phyloP scores from a whole-genome alignment of 2,797 vertebrate species.

The Chiloscyllium punctatum region DNA sequence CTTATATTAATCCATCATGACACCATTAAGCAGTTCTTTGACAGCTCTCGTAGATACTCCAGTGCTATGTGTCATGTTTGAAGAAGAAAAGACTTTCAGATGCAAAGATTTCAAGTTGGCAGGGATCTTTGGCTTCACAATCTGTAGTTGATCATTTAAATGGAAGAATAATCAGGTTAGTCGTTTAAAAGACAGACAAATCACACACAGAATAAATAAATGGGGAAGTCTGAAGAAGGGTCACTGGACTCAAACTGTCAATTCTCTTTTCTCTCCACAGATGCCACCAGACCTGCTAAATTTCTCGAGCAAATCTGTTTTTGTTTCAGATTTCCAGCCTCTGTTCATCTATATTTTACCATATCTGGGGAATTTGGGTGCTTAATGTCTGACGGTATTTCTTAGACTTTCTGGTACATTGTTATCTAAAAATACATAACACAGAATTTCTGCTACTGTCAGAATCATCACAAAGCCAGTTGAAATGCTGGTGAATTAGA shows the following conservation, averaged over 20 bases:
- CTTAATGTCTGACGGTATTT: background rate
- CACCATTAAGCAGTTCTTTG: background rate
- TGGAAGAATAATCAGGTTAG: conserved; percentile 4
- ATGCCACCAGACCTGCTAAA: too few relatives aligned
- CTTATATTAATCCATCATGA: background rate
- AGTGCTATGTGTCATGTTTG: background rate
- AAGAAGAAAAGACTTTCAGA: conserved; percentile 7
- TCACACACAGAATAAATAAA: background rate
- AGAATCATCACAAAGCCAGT: background rate
- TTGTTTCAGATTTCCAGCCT: too few relatives aligned
- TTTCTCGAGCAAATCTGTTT: too few relatives aligned
- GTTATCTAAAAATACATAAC: background rate
- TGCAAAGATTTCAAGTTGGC: background rate
- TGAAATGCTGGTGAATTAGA: background rate
- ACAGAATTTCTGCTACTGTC: background rate
- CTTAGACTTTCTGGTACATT: background rate
- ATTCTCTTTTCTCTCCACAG: too few relatives aligned
- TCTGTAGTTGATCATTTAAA: background rate
- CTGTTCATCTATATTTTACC: too few relatives aligned
- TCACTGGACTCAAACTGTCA: too few relatives aligned
- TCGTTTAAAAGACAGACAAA: background rate
- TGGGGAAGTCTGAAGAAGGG: background rate
- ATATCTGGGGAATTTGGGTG: background rate
- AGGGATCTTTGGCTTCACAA: background rate
- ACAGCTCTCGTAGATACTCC: background rate